Percentiles rank a stretch among this genome's conserved stretches.
Evolutionary conservation across 2,113 vertebrate species (phyloP).

Genomic region (Serilophus lunatus): DNA sequence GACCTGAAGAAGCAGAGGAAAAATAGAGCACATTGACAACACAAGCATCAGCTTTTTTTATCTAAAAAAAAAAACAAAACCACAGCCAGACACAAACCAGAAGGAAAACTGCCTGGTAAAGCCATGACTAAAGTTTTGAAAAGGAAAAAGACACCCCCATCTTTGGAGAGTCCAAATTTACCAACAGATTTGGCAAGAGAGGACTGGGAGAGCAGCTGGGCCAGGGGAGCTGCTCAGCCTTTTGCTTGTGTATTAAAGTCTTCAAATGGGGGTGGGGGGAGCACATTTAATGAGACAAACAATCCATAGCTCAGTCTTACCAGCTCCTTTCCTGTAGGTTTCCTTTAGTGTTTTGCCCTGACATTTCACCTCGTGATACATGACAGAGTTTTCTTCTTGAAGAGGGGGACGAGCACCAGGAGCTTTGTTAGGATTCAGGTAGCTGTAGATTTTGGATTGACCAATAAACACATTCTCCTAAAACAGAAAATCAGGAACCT

Average conservation of each 20-base stretch:
- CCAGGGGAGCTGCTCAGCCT: not conserved
- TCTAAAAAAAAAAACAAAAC: too few relatives aligned
- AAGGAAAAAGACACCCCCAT: not conserved
- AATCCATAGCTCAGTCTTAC: constrained; percentile 56
- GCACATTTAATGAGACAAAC: not conserved
- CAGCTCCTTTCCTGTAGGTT: constrained; percentile 73
- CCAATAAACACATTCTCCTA: constrained; percentile 78
- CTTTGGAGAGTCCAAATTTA: not conserved
- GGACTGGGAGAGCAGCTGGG: not conserved
- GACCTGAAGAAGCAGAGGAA: not conserved
- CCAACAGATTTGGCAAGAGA: rapidly evolving
- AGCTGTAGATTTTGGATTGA: constrained; percentile 76
- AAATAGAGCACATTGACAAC: not conserved
- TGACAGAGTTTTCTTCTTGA: constrained; percentile 82
- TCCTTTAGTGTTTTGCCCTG: constrained; percentile 71
- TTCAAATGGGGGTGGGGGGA: not conserved
- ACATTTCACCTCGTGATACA: constrained; percentile 81
- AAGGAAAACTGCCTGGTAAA: not conserved
- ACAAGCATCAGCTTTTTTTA: not conserved
- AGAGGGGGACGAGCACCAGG: constrained; percentile 79
- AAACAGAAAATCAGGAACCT: not conserved
- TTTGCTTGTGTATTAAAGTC: not conserved
- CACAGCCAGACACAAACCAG: not conserved
- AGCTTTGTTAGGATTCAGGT: constrained; percentile 77
- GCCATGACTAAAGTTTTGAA: not conserved